phyloP scores from a whole-genome alignment of 2,113 vertebrate species.

The Ibidorhyncha struthersii region DNA sequence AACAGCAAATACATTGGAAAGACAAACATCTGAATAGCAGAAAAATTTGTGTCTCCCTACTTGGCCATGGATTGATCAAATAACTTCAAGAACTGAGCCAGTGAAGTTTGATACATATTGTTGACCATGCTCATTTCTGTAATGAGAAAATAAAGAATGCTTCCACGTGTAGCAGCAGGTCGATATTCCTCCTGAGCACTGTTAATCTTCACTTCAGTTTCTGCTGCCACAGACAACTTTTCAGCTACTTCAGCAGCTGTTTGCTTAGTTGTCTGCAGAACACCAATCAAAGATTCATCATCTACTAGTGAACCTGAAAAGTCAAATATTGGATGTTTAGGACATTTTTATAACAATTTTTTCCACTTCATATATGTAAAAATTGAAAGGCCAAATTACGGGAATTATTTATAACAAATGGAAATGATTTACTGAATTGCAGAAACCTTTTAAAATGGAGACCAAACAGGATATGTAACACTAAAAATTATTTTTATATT shows the following conservation, averaged over 20 bases:
- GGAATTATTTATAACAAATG: neutral
- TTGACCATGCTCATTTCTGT: constrained; percentile 85
- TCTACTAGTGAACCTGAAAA: constrained; percentile 79
- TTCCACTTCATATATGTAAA: neutral
- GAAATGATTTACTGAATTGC: neutral
- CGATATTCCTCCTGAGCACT: constrained; percentile 79
- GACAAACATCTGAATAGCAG: neutral
- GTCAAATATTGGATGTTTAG: neutral
- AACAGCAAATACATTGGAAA: neutral
- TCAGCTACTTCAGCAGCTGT: constrained; percentile 79
- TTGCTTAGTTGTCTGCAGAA: constrained; percentile 76
- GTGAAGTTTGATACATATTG: constrained; percentile 81
- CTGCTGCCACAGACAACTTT: constrained; percentile 77
- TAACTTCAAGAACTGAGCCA: constrained; percentile 80
- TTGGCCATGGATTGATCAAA: constrained; percentile 80
- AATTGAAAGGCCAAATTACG: neutral
- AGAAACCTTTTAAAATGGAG: neutral
- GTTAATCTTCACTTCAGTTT: constrained; percentile 81
- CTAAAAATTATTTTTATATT: neutral
- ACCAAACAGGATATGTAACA: neutral
- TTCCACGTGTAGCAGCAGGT: constrained; percentile 78
- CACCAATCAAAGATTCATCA: constrained; percentile 80
- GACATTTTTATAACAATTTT: neutral
- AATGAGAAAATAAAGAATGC: constrained; percentile 83
- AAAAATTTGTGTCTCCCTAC: constrained; percentile 32